A percentile compares a stretch with the other conserved stretches of the same genome.
phyloP scores from a whole-genome alignment of 2,888 invertebrate species.

The Tetranychus truncatus region DNA sequence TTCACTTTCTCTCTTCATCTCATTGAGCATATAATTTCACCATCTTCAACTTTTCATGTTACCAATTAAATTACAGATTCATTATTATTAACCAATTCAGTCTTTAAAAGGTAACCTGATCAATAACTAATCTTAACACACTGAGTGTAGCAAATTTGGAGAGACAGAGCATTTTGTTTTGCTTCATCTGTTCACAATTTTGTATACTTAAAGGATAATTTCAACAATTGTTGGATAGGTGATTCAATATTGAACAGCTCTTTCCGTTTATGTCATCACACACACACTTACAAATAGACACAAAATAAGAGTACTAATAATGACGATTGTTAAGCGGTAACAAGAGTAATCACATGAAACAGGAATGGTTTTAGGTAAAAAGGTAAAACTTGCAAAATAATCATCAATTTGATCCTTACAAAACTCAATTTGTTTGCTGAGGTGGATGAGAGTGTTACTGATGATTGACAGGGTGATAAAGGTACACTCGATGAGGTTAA shows the following conservation, averaged over 20 bases:
- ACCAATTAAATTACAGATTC: neutral
- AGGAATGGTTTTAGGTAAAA: neutral
- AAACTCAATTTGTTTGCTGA: constrained; percentile 2
- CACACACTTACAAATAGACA: too few relatives aligned
- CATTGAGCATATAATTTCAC: neutral
- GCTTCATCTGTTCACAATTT: neutral
- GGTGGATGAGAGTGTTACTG: neutral
- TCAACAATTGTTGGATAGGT: too few relatives aligned
- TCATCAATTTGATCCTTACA: neutral
- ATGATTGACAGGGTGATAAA: neutral
- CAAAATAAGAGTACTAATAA: too few relatives aligned
- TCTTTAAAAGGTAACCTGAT: neutral
- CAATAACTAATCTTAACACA: neutral
- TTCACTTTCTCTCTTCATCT: neutral
- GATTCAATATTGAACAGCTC: too few relatives aligned
- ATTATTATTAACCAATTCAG: neutral
- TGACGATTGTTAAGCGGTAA: too few relatives aligned
- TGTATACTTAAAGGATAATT: too few relatives aligned
- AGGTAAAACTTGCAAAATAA: neutral
- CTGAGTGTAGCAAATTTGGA: neutral
- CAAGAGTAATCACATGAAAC: neutral
- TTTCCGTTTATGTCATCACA: too few relatives aligned
- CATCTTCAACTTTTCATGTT: neutral
- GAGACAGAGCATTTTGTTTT: neutral
- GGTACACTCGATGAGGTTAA: neutral